A percentile compares a stretch with the other conserved stretches of the same genome.
Conservation (phyloP, 2,113 vertebrate genomes). For the Ploceus nigricollis region DNA sequence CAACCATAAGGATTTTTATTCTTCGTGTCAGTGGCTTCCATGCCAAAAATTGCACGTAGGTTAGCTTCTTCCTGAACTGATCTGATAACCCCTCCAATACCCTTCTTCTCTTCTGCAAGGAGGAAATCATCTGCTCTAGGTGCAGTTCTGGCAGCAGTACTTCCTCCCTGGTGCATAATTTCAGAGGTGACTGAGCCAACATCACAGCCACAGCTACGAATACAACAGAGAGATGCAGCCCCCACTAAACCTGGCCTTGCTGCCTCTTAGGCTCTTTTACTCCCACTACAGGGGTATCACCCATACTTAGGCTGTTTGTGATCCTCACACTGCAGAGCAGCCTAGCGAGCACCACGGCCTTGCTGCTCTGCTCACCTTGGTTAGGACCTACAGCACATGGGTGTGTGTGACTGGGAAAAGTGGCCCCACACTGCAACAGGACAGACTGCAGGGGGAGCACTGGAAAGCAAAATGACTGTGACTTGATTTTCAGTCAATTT, state of each 20-base stretch:
- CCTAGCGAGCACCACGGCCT: not conserved
- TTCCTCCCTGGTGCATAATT: not conserved
- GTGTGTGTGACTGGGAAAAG: not conserved
- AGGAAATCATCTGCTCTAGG: not conserved
- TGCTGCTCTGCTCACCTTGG: not conserved
- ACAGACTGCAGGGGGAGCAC: not conserved
- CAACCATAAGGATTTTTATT: not conserved
- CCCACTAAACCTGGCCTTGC: not conserved
- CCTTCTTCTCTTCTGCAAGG: not conserved
- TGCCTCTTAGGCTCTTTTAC: not conserved
- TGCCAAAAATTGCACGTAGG: not conserved
- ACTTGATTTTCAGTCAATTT: not conserved
- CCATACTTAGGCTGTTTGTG: not conserved
- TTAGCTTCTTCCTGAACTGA: not conserved
- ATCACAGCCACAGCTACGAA: accelerated
- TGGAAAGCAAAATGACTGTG: not conserved
- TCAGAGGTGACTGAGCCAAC: not conserved
- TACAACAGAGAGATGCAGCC: not conserved
- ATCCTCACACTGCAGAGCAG: not conserved
- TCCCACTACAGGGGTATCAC: not conserved
- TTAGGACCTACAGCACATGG: accelerated
- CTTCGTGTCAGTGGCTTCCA: not conserved
- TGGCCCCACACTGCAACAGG: not conserved
- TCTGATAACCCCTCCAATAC: not conserved
- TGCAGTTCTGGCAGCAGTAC: not conserved